Evolutionary conservation across 2,113 vertebrate species (phyloP), one percentile per base, ranked within the genome.

Genomic region (Diglossa brunneiventris): DNA sequence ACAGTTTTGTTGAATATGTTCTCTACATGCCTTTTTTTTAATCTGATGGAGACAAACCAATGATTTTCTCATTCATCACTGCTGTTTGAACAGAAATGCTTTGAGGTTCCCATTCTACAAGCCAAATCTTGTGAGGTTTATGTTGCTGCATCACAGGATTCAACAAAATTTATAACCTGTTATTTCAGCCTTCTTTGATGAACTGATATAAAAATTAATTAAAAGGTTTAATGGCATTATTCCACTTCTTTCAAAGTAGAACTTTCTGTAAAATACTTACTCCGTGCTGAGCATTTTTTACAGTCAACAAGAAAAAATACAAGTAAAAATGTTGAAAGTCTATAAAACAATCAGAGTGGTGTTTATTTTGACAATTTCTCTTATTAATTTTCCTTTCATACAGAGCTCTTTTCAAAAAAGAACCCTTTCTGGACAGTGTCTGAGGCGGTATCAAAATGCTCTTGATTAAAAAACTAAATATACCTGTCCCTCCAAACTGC

Each of bases 151-250:
- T 49, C 42, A 85, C 26, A 80, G 88, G 52, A 82, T 49, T 91
- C 62, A 82, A 82, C 21, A 81, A 77, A 90, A 90, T 81, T 53
- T 89, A 22, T 84, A 89, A 81, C 41, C 64, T 85, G 39, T 68
- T 94, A 91, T 75, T 89, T 95, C 77, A 94, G 70, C 9, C 31
- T 89, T 81, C 81, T 91, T 62, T 92, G 83, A 94, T 78, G 59
- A 92, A 93, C 9, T 79, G 80, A 89, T 94, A 92, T 19, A 82
- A 63, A 90, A 87, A 89, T 52, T 78, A 95, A 92, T 75, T 79
- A 82, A 90, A 91, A 91, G 16, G 41, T 47, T 87, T 82, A 96
- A 94, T 44, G 69, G 19, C 58, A 89, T 70, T 89, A 92, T 75
- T 89, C 64, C 52, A 75, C 23, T 78, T 81, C 81, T 94, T 94